phyloP scores from a whole-genome alignment of 2,113 vertebrate species.

The Pseudorhombus dupliciocellatus region DNA sequence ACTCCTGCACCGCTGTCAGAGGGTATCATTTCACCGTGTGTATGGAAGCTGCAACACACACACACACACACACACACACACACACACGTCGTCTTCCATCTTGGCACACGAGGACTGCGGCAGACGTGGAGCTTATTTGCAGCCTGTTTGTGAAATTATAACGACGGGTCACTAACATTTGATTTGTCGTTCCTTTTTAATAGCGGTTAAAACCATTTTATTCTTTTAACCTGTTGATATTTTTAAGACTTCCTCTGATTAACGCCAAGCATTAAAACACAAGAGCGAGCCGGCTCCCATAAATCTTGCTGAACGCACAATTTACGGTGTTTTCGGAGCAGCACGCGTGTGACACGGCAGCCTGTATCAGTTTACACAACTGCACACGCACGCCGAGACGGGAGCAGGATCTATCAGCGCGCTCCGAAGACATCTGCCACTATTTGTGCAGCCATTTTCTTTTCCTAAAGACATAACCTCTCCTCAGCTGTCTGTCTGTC shows the following conservation, averaged over 20 bases:
- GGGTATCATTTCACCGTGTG: constrained; percentile 61
- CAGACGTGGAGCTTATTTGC: constrained; percentile 22
- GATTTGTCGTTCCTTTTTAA: constrained; percentile 40
- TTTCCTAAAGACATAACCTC: constrained; percentile 73
- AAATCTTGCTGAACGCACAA: constrained; percentile 17
- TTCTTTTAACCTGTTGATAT: constrained; percentile 62
- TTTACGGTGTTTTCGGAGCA: constrained; percentile 30
- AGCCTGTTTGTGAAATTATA: constrained; percentile 39
- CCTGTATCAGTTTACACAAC: constrained; percentile 19
- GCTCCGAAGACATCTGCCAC: constrained; percentile 51
- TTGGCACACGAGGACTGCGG: constrained; percentile 34
- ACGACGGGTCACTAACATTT: neutral
- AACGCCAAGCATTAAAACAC: constrained; percentile 30
- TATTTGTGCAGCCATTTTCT: constrained; percentile 78
- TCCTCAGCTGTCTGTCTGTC: constrained; percentile 72
- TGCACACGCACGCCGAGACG: constrained; percentile 26
- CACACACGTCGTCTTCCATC: constrained; percentile 28
- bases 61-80: constrained; percentile 14
- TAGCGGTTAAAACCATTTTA: constrained; percentile 35
- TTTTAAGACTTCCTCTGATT: constrained; percentile 45
- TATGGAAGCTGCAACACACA: constrained; percentile 9
- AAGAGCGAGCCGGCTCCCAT: neutral
- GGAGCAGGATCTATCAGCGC: constrained; percentile 40
- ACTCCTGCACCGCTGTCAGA: constrained; percentile 69
- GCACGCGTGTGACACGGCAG: constrained; percentile 5